Base-by-base conservation (phyloP, 2,113 vertebrate species). In the Drymodes brunneopygia region DNA sequence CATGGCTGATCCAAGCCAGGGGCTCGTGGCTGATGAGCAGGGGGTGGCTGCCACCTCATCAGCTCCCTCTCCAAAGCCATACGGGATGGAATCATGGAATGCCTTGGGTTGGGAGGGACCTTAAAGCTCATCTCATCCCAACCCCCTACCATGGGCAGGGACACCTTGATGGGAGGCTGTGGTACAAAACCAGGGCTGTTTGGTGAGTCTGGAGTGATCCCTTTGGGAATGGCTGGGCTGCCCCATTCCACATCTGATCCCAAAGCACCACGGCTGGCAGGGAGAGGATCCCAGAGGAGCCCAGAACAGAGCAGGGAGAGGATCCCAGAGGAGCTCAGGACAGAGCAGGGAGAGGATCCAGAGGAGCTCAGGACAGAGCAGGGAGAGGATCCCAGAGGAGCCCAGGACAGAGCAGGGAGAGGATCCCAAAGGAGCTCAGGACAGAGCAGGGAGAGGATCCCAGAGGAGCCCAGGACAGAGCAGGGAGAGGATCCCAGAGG, bases 161-260 rank as follows among this genome's bases (percentile, higher is more conserved):
- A 45, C 53, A 60, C 4, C 19, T 9, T 7, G 35, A 19, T 3
- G 25, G 12, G 29, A 50, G 20, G 70, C 27, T 9, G 24, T 25
- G 69, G 23, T 1, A 6, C 1, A 5, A 40, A n/a, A 9, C 1
- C 28, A 24, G 53, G 35, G 53, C 48, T 28, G 25, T 12, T 5
- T 3, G 11, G 33, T 6, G 10, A 22, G 9, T 1, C 38, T 53
- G 6, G 11, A 48, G 20, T 0, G 22, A 54, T 10, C 16, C 15
- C 36, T 2, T 2, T 5, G 12, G 72, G 64, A 62, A 24, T 0
- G 19, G 57, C 31, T 3, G 56, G 42, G 15, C 71, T 12, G 72
- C 10, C 23, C 42, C 15, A 0, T 5, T 2, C 58, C 42, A 4
- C 12, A 4, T 1, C 22, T 0, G 38, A 36, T 3, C 81, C 40